A percentile compares a stretch with the other conserved stretches of the same genome.
These are phyloP conservation scores for Aphodius granarius DNA, from an alignment of 2,888 invertebrate genomes.

Conservation along the genomic window DNA sequence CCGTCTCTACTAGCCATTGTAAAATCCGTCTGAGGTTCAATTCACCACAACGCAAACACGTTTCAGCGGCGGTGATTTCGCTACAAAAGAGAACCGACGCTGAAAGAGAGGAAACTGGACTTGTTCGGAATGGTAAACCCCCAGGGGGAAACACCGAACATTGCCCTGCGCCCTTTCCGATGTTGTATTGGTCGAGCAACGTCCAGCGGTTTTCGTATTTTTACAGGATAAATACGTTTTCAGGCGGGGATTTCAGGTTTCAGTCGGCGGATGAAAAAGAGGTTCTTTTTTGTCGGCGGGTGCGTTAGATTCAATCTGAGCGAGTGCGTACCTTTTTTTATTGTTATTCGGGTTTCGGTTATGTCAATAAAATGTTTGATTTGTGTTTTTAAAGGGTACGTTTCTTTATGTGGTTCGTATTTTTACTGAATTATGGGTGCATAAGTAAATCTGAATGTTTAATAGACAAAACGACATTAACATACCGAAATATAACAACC, in stretches of 20 bases:
- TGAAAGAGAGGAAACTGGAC: neutral
- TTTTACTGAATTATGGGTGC: neutral
- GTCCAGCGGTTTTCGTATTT: neutral
- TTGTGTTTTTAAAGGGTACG: neutral
- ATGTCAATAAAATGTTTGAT: neutral
- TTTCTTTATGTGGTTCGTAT: neutral
- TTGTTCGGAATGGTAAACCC: neutral
- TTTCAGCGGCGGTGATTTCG: neutral
- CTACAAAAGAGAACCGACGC: neutral
- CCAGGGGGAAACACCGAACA: neutral
- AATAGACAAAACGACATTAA: too few species aligned
- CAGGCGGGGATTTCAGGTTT: neutral
- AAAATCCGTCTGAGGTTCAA: neutral
- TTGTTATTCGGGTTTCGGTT: neutral
- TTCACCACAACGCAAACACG: neutral
- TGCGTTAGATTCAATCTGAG: neutral
- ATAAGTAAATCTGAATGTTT: too few species aligned
- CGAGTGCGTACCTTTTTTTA: neutral
- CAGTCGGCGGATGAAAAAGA: neutral
- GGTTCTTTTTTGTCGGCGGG: neutral
- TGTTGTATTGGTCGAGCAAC: too few species aligned
- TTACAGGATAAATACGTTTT: neutral
- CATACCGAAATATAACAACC: neutral
- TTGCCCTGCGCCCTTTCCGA: neutral
- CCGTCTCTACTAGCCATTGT: neutral